Conservation (phyloP, 1,140 invertebrate species). For the Drosophila tsacasi region DNA sequence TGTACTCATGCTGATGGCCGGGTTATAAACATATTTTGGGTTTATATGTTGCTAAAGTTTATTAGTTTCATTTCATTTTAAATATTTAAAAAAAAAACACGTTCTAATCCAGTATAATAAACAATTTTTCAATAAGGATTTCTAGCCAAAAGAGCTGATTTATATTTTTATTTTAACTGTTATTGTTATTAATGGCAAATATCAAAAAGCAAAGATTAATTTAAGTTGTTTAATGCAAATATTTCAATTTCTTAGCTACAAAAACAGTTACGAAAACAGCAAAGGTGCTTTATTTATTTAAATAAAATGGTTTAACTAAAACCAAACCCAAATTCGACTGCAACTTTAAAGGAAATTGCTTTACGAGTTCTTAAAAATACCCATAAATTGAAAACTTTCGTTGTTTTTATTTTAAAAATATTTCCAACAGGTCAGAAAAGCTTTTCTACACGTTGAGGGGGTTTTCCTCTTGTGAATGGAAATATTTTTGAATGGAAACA, state of each 20-base stretch:
- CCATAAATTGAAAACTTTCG: background rate
- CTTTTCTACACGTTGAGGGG: background rate
- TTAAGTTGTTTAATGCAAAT: too few species aligned
- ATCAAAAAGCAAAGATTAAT: too few species aligned
- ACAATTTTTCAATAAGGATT: background rate
- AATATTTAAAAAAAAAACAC: background rate
- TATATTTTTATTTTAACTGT: too few species aligned
- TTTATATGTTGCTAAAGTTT: background rate
- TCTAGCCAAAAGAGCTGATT: too few species aligned
- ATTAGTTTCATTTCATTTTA: background rate
- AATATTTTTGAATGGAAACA: conserved; percentile 21
- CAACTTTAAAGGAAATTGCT: background rate
- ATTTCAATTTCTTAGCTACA: too few species aligned
- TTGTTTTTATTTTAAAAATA: background rate
- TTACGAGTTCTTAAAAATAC: background rate
- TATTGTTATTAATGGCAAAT: too few species aligned
- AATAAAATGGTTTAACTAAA: too few species aligned
- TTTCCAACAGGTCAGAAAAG: background rate
- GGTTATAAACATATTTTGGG: background rate
- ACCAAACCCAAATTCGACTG: too few species aligned
- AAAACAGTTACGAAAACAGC: too few species aligned
- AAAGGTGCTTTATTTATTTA: too few species aligned
- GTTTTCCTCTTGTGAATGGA: conserved; percentile 11
- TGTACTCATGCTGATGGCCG: background rate
- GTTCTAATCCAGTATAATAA: background rate